These are phyloP conservation scores for Papilio gigon DNA, from an alignment of 2,888 invertebrate species.

Conservation along the genomic window DNA sequence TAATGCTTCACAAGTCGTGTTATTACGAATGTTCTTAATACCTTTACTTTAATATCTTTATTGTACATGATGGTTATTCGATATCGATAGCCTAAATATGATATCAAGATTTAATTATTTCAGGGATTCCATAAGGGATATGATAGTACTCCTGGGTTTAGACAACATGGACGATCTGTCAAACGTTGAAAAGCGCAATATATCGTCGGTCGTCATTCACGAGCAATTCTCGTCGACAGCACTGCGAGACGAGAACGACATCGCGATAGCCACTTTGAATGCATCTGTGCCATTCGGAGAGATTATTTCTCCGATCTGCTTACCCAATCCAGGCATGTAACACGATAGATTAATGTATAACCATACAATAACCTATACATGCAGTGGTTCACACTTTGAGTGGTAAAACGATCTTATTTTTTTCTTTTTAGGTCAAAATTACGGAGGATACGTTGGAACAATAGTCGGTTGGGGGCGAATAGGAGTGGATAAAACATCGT, in stretches of 20 bases:
- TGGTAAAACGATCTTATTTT: no score
- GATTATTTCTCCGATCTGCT: conserved; percentile 78
- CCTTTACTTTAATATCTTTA: no score
- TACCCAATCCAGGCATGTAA: conserved; percentile 74
- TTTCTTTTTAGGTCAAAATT: conserved; percentile 65
- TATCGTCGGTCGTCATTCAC: conserved; percentile 71
- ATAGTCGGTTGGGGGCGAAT: conserved; percentile 83
- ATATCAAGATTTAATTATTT: conserved; percentile 40
- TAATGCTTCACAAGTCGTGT: no score
- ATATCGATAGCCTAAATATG: no score
- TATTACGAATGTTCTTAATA: no score
- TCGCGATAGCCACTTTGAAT: conserved; percentile 78
- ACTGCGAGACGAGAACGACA: conserved; percentile 81
- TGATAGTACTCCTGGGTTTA: conserved; percentile 74
- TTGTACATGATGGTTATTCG: no score
- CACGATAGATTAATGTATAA: neutral
- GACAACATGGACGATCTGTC: conserved; percentile 67
- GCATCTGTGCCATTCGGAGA: conserved; percentile 69
- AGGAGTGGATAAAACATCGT: conserved; percentile 69
- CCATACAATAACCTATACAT: no score
- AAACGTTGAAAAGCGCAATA: conserved; percentile 65
- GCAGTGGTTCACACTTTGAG: no score
- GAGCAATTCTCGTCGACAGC: conserved; percentile 76
- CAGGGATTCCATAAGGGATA: conserved; percentile 67
- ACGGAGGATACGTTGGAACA: conserved; percentile 66